Evolutionary conservation across 2,888 invertebrate genomes (phyloP), one percentile per base, ranked within the genome.

Genomic region (Perithous albicinctus): DNA sequence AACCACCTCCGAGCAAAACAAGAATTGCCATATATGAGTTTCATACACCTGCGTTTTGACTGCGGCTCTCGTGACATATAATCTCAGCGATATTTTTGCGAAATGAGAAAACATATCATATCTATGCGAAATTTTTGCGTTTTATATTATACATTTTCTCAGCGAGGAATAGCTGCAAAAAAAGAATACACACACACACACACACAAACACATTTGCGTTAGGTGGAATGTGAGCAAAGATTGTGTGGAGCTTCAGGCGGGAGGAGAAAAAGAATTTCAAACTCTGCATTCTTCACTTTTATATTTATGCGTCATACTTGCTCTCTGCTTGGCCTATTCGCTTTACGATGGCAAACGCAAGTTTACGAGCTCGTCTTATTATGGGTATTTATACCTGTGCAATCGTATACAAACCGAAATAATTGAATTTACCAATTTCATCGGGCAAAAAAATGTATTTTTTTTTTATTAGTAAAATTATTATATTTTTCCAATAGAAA

Each of bases 261-360:
- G 41, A 64, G 8, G 3, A 48, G 8, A 20, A 18, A 23, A 23
- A 54, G 69, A 69, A 69, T 69, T 54, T 41, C 38, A 4, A 20
- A 20, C 12, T 20, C 35, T 2, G 51, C 35, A 69, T 69, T 69
- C 70, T 59, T 72, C 59, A 29, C 32, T 29, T 43, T 72, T 72
- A 59, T 56, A 43, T 18, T n/a, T 41, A 18, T 56, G 70, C 41
- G 41, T 56, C 56, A 46, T 72, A 26, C 4, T 18, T 5, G 20
- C 32, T 12, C 54, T 48, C 26, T n/a, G n/a, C n/a, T n/a, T n/a
- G n/a, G n/a, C 23, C 15, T 29, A 18, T 35, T 51, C 20, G 23
- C 43, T 32, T 72, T 59, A 59, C 41, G 43, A 59, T 15, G 43
- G 20, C 29, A 46, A 72, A 46, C 10, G 10, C 32, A 12, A 10